Evolutionary conservation across 2,113 vertebrate genomes (phyloP).

Genomic region (Sapajus apella): DNA sequence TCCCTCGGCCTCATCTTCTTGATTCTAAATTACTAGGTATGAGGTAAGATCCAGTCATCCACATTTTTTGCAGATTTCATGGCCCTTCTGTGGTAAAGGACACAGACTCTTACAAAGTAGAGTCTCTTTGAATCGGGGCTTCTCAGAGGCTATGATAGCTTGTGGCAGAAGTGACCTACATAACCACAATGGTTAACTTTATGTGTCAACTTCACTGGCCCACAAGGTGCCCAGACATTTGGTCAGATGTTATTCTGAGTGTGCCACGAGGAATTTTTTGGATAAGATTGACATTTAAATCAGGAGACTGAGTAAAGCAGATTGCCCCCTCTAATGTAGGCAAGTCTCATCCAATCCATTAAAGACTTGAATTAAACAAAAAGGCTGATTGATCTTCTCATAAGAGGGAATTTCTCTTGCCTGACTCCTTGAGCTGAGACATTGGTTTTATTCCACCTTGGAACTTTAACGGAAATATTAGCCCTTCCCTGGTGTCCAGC

Average conservation of each 20-base stretch:
- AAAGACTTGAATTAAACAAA: neutral
- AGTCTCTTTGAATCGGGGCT: neutral
- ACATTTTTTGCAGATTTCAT: neutral
- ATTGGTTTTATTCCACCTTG: neutral
- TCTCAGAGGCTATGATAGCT: neutral
- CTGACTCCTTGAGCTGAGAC: neutral
- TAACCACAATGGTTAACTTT: neutral
- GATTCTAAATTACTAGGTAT: neutral
- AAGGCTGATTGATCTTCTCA: neutral
- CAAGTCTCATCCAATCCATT: neutral
- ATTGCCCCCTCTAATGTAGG: neutral
- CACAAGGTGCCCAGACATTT: neutral
- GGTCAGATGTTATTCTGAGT: neutral
- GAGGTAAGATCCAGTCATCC: neutral
- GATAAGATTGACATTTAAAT: neutral
- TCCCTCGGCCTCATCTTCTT: neutral
- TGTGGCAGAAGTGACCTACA: neutral
- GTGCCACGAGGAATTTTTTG: neutral
- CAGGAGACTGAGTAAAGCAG: neutral
- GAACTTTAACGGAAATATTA: neutral
- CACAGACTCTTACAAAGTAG: neutral
- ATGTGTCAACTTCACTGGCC: neutral
- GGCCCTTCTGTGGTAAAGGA: neutral
- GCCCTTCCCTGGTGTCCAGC: neutral
- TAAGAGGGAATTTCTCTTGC: neutral